Evolutionary conservation across 2,888 invertebrate genomes (phyloP), one percentile per base, ranked within the genome.

Genomic region (Loripinus fragilis): DNA sequence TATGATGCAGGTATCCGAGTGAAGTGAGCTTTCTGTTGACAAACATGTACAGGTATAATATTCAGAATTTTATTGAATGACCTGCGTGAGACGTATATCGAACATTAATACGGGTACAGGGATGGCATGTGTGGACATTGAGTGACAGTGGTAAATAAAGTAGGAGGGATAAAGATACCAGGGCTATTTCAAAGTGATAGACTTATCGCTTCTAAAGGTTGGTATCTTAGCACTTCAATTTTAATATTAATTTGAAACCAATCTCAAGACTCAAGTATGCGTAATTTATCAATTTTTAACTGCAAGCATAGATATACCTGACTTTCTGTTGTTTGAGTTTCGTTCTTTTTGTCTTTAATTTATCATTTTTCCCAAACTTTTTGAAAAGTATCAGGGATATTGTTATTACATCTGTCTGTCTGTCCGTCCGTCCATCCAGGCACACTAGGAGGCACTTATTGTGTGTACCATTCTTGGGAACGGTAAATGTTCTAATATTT

Each of bases 181-280:
- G 28, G 55, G 33, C 60, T 55, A 55, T 71, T 55, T 25, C 38
- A 71, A 71, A 35, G 55, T 55, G 71, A 71, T 71, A 71, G n/a
- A 15, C n/a, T 52, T 71, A 35, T 55, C 55, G 15, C 33, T 15
- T 55, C 55, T 25, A 52, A 55, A 71, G 71, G 71, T 71, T 20
- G 25, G 55, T 71, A 35, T 60, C 60, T 60, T 33, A 17, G 2
- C 60, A 60, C 12, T 60, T 60, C 17, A 60, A 60, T 33, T 60
- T 20, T 60, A 30, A 60, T 30, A 60, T 60, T 28, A 60, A 60
- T 33, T 30, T 60, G 33, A 60, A 60, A 60, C 23, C 15, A 60
- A 60, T 60, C 33, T 33, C 8, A 20, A n/a, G 20, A 33, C 33
- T 33, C 8, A 20, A n/a, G 20, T n/a, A 60, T 60, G 60, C 12